Percentiles rank a stretch among this genome's conserved stretches.
phyloP scores from a whole-genome alignment of 37 sponge, comb jelly and placozoan species.

The Diacarnus erythraeanus region DNA sequence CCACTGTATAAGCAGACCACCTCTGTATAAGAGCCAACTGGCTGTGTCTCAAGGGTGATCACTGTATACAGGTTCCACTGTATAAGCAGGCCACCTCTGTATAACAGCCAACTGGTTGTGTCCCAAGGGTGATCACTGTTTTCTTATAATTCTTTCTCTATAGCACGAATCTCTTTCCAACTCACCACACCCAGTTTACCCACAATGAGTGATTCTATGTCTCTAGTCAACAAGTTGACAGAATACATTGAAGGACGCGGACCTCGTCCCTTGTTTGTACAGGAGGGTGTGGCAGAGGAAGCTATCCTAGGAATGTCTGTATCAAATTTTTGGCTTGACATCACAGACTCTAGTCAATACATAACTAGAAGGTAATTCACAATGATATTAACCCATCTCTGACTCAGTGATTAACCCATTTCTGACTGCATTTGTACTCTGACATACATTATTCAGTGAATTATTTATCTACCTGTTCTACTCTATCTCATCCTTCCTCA shows the following conservation, averaged over 20 bases:
- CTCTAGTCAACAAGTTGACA: not conserved
- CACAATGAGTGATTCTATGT: not conserved
- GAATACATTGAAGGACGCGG: not conserved
- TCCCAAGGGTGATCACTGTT: no score
- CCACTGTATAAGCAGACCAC: no score
- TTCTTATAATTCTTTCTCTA: not conserved
- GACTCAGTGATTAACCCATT: no score
- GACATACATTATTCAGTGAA: not conserved
- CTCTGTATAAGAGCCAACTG: no score
- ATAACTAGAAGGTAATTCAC: constrained; percentile 45
- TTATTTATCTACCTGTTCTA: not conserved
- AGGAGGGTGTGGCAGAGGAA: constrained; percentile 13
- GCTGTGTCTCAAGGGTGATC: no score
- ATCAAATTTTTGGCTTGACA: not conserved
- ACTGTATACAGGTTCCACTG: no score
- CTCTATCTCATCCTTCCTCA: not conserved
- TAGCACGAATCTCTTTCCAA: constrained; percentile 37
- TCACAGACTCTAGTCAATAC: not conserved
- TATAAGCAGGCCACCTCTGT: no score
- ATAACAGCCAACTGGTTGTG: no score
- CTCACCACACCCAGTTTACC: constrained; percentile 23
- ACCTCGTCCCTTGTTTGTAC: not conserved
- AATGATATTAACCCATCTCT: no score
- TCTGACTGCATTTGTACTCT: no score
- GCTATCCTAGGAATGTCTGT: constrained; percentile 4